These are phyloP conservation scores for Corythornis vintsioides DNA, from an alignment of 2,113 vertebrate genomes.

Conservation along the genomic window DNA sequence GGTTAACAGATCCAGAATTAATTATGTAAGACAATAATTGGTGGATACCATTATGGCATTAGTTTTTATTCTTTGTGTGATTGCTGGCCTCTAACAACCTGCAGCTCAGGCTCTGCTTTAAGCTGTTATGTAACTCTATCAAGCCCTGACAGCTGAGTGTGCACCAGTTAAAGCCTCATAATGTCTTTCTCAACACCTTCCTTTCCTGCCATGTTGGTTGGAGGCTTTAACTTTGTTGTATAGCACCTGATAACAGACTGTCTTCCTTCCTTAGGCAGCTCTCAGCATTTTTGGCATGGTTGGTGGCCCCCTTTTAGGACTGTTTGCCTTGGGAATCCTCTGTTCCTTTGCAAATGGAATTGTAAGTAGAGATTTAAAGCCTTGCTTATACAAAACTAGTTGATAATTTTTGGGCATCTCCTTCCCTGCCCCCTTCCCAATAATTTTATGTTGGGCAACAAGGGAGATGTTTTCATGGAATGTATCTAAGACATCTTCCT, in stretches of 20 bases:
- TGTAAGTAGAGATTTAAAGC: constrained; percentile 80
- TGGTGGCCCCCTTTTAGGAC: constrained; percentile 90
- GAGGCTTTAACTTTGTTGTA: neutral
- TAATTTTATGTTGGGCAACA: neutral
- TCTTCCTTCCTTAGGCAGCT: constrained; percentile 81
- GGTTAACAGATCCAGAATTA: neutral
- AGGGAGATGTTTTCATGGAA: neutral
- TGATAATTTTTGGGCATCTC: neutral
- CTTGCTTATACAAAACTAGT: neutral
- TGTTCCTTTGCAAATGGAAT: constrained; percentile 86
- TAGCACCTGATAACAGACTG: neutral
- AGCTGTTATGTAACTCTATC: neutral
- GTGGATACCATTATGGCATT: neutral
- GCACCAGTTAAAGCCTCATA: neutral
- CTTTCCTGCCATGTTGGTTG: neutral
- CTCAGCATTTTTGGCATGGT: constrained; percentile 95
- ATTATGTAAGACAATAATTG: neutral
- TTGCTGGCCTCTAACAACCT: neutral
- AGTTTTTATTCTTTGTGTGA: neutral
- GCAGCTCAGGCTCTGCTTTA: neutral
- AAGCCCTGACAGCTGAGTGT: neutral
- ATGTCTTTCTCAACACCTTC: neutral
- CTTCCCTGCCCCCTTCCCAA: neutral
- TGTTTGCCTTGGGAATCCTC: constrained; percentile 91
- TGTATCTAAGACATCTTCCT: neutral